These are phyloP conservation scores for Cygnus atratus DNA, from an alignment of 2,113 vertebrate genomes.

Conservation along the genomic window DNA sequence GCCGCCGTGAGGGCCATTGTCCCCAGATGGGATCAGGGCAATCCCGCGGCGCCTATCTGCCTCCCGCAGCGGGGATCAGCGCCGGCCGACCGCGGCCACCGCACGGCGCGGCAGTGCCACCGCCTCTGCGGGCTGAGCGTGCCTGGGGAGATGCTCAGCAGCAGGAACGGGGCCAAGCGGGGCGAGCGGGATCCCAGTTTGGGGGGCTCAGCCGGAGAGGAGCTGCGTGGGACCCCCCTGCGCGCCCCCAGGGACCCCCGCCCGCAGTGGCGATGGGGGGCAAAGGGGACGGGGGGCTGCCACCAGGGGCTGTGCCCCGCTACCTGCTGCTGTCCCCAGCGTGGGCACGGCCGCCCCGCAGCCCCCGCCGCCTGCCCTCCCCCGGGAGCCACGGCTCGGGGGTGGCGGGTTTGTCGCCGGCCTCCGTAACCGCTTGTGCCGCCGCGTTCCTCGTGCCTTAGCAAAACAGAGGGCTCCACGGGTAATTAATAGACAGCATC, in stretches of 20 bases:
- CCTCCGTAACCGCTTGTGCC: constrained; percentile 40
- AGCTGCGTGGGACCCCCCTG: neutral
- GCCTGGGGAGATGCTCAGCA: neutral
- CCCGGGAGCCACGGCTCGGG: neutral
- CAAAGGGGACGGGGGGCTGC: neutral
- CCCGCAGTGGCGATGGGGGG: too few species aligned
- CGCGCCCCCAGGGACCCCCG: neutral
- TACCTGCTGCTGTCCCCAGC: neutral
- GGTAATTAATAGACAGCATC: constrained; percentile 80
- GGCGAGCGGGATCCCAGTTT: neutral
- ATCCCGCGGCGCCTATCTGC: constrained; percentile 18
- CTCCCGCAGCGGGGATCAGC: constrained; percentile 30
- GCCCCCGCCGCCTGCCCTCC: neutral
- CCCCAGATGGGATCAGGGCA: constrained; percentile 50
- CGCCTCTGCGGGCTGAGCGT: neutral
- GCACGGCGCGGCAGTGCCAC: neutral
- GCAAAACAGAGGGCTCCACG: constrained; percentile 73
- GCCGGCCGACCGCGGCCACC: neutral
- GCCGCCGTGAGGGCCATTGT: constrained; percentile 37
- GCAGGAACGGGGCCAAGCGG: fast-evolving
- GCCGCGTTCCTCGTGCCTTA: constrained; percentile 71
- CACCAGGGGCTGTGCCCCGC: neutral
- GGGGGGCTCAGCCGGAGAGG: neutral
- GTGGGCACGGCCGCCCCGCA: neutral
- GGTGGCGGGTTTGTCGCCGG: constrained; percentile 67